These are phyloP conservation scores for Huso huso DNA, from an alignment of 2,797 vertebrate genomes.

Conservation along the genomic window DNA sequence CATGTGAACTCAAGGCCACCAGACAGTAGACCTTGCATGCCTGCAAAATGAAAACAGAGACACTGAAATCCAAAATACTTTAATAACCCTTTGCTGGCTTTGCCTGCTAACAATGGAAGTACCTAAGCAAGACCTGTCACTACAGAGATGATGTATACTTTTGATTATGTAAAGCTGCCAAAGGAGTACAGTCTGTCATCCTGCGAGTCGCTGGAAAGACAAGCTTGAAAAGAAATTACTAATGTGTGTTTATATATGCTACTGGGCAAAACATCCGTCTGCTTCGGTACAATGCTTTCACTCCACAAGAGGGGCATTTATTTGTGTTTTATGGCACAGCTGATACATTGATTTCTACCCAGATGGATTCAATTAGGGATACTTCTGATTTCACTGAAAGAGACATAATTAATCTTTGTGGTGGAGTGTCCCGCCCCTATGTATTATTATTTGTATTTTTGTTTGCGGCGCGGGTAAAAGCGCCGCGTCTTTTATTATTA, in stretches of 20 bases:
- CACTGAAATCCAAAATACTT: too few species aligned
- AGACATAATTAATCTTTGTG: too few species aligned
- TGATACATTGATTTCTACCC: too few species aligned
- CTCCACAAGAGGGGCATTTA: neutral
- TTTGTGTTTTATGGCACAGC: neutral
- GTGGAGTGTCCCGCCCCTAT: too few species aligned
- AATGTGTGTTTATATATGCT: slow-evolving; percentile 3
- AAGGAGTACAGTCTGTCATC: slow-evolving; percentile 36
- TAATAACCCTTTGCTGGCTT: neutral
- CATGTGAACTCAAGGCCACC: too few species aligned
- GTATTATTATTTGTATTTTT: too few species aligned
- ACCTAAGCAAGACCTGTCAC: slow-evolving; percentile 29
- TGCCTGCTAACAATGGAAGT: neutral
- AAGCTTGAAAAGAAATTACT: neutral
- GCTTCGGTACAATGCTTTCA: neutral
- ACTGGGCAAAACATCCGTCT: neutral
- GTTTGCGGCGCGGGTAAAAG: too few species aligned
- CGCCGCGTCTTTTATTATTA: too few species aligned
- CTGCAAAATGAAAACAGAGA: too few species aligned
- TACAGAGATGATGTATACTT: slow-evolving; percentile 38
- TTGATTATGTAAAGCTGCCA: slow-evolving; percentile 45
- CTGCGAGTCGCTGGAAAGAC: slow-evolving; percentile 3
- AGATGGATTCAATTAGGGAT: too few species aligned
- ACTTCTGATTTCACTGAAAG: too few species aligned
- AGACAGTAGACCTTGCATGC: too few species aligned